These are phyloP conservation scores for Octodonta nipae DNA, from an alignment of 2,888 invertebrate species.

Conservation along the genomic window DNA sequence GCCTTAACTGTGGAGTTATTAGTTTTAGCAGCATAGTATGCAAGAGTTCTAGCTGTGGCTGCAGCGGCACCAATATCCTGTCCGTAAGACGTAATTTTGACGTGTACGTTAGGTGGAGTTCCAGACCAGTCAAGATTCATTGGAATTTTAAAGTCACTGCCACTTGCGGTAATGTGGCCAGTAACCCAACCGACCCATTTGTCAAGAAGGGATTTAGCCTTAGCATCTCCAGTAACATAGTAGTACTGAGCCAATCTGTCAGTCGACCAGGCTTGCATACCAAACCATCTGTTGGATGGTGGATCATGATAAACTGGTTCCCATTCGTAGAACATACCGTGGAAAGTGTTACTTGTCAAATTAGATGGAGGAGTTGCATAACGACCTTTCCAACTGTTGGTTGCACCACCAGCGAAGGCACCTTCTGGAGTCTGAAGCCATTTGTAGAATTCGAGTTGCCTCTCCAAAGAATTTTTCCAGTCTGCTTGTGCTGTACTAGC, in stretches of 20 bases:
- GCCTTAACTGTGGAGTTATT: conserved; percentile 14
- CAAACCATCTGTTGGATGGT: conserved; percentile 21
- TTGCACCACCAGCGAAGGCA: conserved; percentile 21
- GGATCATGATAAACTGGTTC: conserved; percentile 21
- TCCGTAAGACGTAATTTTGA: conserved; percentile 12
- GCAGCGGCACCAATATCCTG: conserved; percentile 18
- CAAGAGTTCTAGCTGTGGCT: conserved; percentile 17
- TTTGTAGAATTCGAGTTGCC: conserved; percentile 19
- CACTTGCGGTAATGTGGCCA: conserved; percentile 11
- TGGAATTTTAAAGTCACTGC: conserved; percentile 15
- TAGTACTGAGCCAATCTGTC: conserved; percentile 20
- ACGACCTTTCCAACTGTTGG: conserved; percentile 20
- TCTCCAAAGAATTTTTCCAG: conserved; percentile 16
- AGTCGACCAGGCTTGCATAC: conserved; percentile 21
- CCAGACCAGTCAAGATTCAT: conserved; percentile 16
- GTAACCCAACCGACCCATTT: conserved; percentile 19
- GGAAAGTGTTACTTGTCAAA: conserved; percentile 15
- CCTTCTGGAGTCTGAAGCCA: conserved; percentile 18
- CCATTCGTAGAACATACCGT: conserved; percentile 22
- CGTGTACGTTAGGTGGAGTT: conserved; percentile 17
- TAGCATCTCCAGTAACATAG: conserved; percentile 16
- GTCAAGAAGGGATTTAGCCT: conserved; percentile 14
- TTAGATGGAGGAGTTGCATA: conserved; percentile 16
- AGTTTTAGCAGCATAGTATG: conserved; percentile 20
- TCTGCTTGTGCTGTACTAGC: conserved; percentile 17